phyloP scores from a whole-genome alignment of 2,888 invertebrate genomes.

The Callyntrura guangdongensis region DNA sequence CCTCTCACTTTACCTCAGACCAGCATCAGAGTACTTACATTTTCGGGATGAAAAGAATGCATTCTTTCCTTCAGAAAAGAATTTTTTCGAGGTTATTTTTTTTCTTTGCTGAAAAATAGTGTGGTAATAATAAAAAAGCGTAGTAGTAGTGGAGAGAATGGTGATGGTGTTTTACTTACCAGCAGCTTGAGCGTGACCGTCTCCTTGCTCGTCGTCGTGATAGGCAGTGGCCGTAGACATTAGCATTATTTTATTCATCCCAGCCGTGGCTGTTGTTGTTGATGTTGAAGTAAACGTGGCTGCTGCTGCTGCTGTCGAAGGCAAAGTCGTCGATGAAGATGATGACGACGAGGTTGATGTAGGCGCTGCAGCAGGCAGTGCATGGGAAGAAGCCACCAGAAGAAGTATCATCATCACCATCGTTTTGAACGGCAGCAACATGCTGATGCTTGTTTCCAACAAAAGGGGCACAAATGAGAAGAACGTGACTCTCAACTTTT shows the following conservation, averaged over 20 bases:
- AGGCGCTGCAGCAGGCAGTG: conserved; percentile 69
- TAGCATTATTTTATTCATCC: conserved; percentile 61
- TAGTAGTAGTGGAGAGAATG: neutral
- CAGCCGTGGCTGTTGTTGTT: conserved; percentile 33
- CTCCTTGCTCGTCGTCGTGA: conserved; percentile 8
- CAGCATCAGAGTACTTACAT: neutral
- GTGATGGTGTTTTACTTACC: conserved; percentile 65
- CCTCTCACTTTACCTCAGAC: conserved; percentile 24
- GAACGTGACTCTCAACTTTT: conserved; percentile 83
- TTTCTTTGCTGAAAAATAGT: neutral
- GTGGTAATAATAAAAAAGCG: conserved; percentile 30
- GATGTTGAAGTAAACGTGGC: conserved; percentile 22
- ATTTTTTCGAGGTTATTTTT: conserved; percentile 40
- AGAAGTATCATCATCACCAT: conserved; percentile 24
- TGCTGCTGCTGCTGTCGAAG: conserved; percentile 8
- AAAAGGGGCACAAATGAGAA: conserved; percentile 83
- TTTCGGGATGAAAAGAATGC: conserved; percentile 28
- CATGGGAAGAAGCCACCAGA: conserved; percentile 68
- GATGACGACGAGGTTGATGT: conserved; percentile 51
- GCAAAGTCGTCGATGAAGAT: neutral
- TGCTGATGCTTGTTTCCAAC: conserved; percentile 74
- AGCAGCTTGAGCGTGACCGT: conserved; percentile 59
- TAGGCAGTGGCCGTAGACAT: conserved; percentile 65
- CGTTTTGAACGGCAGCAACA: conserved; percentile 64
- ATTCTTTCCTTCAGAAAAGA: conserved; percentile 36